A percentile compares a stretch with the other conserved stretches of the same genome.
phyloP scores from a whole-genome alignment of 1,140 invertebrate genomes.

The Antheraea pernyi region DNA sequence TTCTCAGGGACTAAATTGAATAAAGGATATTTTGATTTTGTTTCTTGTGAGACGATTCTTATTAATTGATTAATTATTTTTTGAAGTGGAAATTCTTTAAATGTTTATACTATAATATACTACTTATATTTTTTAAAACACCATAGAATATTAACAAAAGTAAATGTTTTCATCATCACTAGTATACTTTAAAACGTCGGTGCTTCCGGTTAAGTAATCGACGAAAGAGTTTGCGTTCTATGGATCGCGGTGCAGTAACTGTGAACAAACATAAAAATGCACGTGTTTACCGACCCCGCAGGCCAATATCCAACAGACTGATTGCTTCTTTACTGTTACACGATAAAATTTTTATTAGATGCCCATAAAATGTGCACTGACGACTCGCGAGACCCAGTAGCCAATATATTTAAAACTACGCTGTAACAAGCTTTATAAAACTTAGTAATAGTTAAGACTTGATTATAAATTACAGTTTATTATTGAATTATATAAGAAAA shows the following conservation, averaged over 20 bases:
- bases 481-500: too few relatives aligned
- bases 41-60: too few relatives aligned
- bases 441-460: constrained; percentile 33
- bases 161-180: too few relatives aligned
- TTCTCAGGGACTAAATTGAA: too few relatives aligned
- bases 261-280: constrained; percentile 65
- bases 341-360: constrained; percentile 76
- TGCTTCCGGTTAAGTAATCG: constrained; percentile 18
- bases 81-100: too few relatives aligned
- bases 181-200: background rate
- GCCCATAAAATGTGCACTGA: constrained; percentile 71
- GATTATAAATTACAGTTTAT: background rate
- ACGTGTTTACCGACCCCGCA: constrained; percentile 72
- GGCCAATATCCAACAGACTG: constrained; percentile 73
- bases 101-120: too few relatives aligned
- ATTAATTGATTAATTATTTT: too few relatives aligned
- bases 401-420: constrained; percentile 73
- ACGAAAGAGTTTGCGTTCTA: constrained; percentile 24
- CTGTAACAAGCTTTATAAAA: constrained; percentile 67
- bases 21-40: too few relatives aligned
- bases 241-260: constrained; percentile 44
- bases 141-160: too few relatives aligned
- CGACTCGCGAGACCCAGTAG: constrained; percentile 67
- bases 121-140: too few relatives aligned
- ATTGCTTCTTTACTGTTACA: constrained; percentile 79